Evolutionary conservation across 2,888 invertebrate genomes (phyloP), one percentile per base, ranked within the genome.

Genomic region (Seira ritae): DNA sequence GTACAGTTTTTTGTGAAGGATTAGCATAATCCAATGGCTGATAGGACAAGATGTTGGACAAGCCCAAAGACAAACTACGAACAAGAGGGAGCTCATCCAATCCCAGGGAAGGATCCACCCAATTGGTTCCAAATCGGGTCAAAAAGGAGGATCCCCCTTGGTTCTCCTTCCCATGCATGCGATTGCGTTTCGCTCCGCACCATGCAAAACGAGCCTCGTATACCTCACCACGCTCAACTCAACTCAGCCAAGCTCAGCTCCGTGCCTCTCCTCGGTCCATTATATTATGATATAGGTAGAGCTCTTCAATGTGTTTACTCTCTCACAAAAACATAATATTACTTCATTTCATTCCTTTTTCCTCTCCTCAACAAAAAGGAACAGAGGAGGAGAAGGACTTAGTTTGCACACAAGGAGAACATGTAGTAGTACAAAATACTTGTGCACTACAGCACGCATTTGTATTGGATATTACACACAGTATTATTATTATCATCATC

Each of bases 11-110:
- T 31, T 31, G 31, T 86, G 86, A 85, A 83, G 86, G 88, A 88
- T 89, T 89, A 89, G 85, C 88, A 88, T 88, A 88, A 88, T 88
- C 89, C 88, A 89, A 89, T 89, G 89, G 89, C 88, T 86, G 88
- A 87, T 87, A 89, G 88, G 87, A 87, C 89, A 89, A 82, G 88
- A 86, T 89, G 89, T 89, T 88, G 86, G 89, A 89, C 88, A 89
- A 87, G 87, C 88, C 88, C 87, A 85, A 87, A 87, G 88, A 87
- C 87, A 88, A 89, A 88, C 87, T 88, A 87, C 85, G 87, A 87
- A 88, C 88, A 89, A 86, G 85, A 77, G 78, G 76, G 69, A 67
- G 75, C 69, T 77, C 80, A 80, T 83, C 87, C 88, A 88, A 88
- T 88, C 86, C 84, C 70, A 69, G 70, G 15, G 22, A 74, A 86